Conservation (phyloP, 2,113 vertebrate genomes). For the Herpailurus yagouaroundi region DNA sequence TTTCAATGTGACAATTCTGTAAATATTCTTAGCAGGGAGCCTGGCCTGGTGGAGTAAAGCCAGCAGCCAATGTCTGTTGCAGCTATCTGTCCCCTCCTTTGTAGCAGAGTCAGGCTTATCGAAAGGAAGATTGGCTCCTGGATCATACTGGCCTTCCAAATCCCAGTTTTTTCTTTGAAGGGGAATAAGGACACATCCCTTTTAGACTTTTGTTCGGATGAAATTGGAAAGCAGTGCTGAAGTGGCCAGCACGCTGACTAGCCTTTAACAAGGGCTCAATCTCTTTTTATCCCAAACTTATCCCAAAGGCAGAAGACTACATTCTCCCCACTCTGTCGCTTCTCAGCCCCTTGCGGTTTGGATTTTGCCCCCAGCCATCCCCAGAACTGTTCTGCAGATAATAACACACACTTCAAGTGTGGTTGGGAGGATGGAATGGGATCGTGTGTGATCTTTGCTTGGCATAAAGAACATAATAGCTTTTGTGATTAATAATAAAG, state of each 20-base stretch:
- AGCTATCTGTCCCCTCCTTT: not conserved
- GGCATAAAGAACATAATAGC: conserved; percentile 57
- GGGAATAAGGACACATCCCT: not conserved
- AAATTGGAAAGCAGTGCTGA: conserved; percentile 17
- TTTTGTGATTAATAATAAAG: conserved; percentile 70
- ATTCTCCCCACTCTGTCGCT: not conserved
- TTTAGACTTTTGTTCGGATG: conserved; percentile 36
- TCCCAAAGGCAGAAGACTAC: conserved; percentile 17
- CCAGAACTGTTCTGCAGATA: conserved; percentile 11
- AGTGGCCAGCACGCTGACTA: not conserved
- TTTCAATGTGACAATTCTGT: not conserved
- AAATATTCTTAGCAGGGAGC: not conserved
- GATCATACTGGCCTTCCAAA: not conserved
- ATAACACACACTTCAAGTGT: not conserved
- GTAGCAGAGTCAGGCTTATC: not conserved
- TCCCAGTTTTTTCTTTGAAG: not conserved
- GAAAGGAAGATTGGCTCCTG: not conserved
- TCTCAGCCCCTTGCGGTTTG: not conserved
- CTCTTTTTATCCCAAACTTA: not conserved
- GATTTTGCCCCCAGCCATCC: not conserved
- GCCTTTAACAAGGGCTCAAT: not conserved
- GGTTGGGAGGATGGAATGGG: not conserved
- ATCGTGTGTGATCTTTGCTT: conserved; percentile 52
- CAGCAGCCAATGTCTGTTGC: not conserved
- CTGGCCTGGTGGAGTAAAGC: not conserved